Base-by-base conservation (phyloP, 2,888 invertebrate species). In the Archips crataeganus region DNA sequence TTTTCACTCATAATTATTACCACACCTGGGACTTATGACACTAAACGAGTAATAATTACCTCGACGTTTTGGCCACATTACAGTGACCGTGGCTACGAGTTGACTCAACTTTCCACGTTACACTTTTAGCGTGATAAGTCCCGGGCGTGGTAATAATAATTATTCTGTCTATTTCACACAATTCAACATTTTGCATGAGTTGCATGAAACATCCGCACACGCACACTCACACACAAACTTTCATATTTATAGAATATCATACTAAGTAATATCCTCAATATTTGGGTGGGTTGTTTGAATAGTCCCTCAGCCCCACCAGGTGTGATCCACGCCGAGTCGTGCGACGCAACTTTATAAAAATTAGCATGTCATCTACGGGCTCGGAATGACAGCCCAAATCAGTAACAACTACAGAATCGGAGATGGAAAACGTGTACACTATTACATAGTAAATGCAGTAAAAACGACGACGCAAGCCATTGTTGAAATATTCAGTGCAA, bases 321-420 rank as follows among this genome's bases (percentile, higher is more conserved):
- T 57, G 72, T 68, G 54, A 76, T 79, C 79, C 79, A 77, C 76
- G 70, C 68, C 77, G 81, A 85, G 75, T 91, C 92, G 92, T 93
- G 92, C 82, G 64, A 82, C 82, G 84, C 84, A 85, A 87, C 89
- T 90, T 75, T 90, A 83, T 84, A 79, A 64, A 68, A 87, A 91
- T 92, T 93, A 91, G 85, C 90, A 77, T 67, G 59, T 75, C 78
- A 81, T 79, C 81, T 79, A 81, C 78, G 76, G 77, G 76, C 49
- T 15, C 6, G 5, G 32, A 11, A 9, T 64, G 75, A 77, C 77
- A 76, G 78, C 83, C 79, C 87, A 87, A 79, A 81, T 86, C 83
- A 84, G 84, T 87, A 74, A 77, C 76, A 71, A 74, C 59, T 73
- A 70, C 75, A 75, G 71, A 76, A 77, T 81, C 77, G 75, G 80